Percentiles rank a stretch among this genome's conserved stretches.
Evolutionary conservation across 2,797 vertebrate species (phyloP).

Genomic region (Muraenolepis orangiensis): DNA sequence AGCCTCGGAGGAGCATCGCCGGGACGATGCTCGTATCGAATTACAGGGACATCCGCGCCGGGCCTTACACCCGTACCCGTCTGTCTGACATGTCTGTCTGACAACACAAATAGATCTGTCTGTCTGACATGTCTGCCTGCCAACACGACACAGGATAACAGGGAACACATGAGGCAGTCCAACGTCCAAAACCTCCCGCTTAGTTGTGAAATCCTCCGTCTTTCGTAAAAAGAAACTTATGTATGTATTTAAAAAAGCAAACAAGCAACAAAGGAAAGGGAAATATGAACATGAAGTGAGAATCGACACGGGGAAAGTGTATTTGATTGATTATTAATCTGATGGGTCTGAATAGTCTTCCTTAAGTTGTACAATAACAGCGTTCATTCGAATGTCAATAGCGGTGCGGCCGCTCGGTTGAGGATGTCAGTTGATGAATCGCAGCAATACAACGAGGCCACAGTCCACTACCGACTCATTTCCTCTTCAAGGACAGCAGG

Average conservation of each 20-base stretch:
- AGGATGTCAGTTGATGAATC: background rate
- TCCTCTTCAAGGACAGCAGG: conserved; percentile 36
- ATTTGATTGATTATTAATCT: background rate
- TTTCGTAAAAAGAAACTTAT: background rate
- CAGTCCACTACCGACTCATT: conserved; percentile 25
- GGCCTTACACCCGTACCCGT: conserved; percentile 11
- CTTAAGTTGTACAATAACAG: background rate
- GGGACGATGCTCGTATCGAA: background rate
- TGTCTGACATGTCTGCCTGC: no score
- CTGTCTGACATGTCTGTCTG: no score
- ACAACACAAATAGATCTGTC: no score
- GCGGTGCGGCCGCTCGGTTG: background rate
- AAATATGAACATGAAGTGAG: background rate
- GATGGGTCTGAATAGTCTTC: background rate
- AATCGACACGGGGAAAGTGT: background rate
- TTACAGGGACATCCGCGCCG: background rate
- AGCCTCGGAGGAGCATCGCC: conserved; percentile 4
- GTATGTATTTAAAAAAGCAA: background rate
- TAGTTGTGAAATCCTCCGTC: background rate
- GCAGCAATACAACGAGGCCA: no score
- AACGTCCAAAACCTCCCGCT: background rate
- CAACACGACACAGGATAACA: background rate
- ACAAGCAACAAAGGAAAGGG: background rate
- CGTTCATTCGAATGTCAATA: background rate
- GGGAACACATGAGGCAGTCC: background rate